phyloP scores from a whole-genome alignment of 1,140 invertebrate genomes.

The Bombus soroeensis region DNA sequence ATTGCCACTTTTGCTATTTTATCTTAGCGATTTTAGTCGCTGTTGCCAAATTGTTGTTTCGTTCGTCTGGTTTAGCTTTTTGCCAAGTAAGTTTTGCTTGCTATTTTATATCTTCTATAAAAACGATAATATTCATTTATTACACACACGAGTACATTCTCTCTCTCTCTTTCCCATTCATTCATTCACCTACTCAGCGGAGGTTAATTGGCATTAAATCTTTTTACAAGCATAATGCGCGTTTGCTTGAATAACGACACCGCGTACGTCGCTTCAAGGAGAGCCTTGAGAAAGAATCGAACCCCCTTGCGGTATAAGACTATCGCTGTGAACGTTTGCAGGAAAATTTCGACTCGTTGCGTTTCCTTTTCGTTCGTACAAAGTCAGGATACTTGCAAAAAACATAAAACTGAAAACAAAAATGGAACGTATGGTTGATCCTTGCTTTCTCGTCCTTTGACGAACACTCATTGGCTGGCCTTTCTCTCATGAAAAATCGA shows the following conservation, averaged over 20 bases:
- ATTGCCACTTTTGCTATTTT: neutral
- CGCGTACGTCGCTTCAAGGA: neutral
- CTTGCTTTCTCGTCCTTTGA: neutral
- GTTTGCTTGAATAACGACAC: slow-evolving; percentile 10
- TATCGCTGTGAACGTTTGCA: neutral
- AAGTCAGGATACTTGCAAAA: neutral
- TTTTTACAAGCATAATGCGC: slow-evolving; percentile 23
- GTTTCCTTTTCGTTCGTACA: neutral
- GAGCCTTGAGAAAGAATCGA: slow-evolving; percentile 53
- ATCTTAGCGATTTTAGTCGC: neutral
- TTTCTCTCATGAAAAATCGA: neutral
- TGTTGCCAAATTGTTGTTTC: too few species aligned
- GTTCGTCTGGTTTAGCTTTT: neutral
- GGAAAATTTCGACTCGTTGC: neutral
- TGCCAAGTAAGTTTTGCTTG: neutral
- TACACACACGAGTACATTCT: too few species aligned
- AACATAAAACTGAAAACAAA: neutral
- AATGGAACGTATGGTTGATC: neutral
- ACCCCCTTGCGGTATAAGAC: neutral
- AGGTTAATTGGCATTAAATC: slow-evolving; percentile 9
- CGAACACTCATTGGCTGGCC: neutral
- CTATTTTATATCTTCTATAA: too few species aligned
- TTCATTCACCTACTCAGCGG: too few species aligned
- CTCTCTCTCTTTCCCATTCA: too few species aligned
- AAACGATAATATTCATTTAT: neutral